These are phyloP conservation scores for Sandelia bainsii DNA, from an alignment of 2,797 vertebrate genomes.

Conservation along the genomic window DNA sequence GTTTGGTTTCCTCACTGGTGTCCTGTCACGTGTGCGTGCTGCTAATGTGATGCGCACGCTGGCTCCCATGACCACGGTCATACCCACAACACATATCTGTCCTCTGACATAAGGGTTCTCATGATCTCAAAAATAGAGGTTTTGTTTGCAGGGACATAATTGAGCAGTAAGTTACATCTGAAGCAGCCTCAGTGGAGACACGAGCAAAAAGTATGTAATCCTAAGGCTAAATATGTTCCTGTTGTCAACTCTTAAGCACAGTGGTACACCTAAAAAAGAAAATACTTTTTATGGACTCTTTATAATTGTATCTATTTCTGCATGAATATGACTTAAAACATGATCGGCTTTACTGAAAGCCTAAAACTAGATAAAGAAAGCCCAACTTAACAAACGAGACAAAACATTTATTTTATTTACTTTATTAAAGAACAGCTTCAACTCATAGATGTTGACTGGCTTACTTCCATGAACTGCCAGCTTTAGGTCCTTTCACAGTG, in stretches of 20 bases:
- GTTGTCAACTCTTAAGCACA: not conserved
- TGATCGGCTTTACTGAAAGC: too few species aligned
- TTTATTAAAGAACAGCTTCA: too few species aligned
- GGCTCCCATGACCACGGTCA: slow-evolving; percentile 72
- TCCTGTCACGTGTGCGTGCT: slow-evolving; percentile 72
- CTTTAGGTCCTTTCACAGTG: too few species aligned
- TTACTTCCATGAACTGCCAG: too few species aligned
- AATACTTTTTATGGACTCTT: too few species aligned
- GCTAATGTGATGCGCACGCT: slow-evolving; percentile 75
- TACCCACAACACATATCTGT: slow-evolving; percentile 41
- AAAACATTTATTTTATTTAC: too few species aligned
- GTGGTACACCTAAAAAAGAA: too few species aligned
- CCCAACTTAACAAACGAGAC: too few species aligned
- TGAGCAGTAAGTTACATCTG: slow-evolving; percentile 17
- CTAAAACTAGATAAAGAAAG: too few species aligned
- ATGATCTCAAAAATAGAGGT: slow-evolving; percentile 62
- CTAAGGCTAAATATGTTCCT: not conserved
- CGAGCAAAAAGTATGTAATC: not conserved
- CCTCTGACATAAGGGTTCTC: slow-evolving; percentile 57
- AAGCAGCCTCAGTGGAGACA: slow-evolving; percentile 13
- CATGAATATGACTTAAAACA: too few species aligned
- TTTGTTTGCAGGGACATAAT: slow-evolving; percentile 59
- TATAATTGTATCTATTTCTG: too few species aligned
- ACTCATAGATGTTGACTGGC: too few species aligned
- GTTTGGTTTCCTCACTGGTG: slow-evolving; percentile 32